Percentiles rank a stretch among this genome's conserved stretches.
phyloP scores from a whole-genome alignment of 2,113 vertebrate genomes.

The Catagonus wagneri region DNA sequence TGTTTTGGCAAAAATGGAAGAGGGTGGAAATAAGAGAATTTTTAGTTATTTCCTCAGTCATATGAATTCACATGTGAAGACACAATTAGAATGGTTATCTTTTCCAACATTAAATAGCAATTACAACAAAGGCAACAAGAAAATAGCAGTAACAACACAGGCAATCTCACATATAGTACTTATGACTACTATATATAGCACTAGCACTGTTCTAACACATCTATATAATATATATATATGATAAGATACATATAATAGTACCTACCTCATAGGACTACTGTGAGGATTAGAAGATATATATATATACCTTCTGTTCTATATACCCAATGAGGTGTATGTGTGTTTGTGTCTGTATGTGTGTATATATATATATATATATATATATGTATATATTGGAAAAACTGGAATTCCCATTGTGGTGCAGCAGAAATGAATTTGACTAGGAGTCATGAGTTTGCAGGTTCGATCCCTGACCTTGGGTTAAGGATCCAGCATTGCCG shows the following conservation, averaged over 20 bases:
- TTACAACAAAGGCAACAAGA: neutral
- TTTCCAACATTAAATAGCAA: neutral
- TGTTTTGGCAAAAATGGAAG: constrained; percentile 20
- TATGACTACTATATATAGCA: too few species aligned
- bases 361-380: too few species aligned
- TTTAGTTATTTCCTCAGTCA: constrained; percentile 1
- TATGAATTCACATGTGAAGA: neutral
- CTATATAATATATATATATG: neutral
- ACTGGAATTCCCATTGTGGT: too few species aligned
- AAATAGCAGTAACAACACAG: neutral
- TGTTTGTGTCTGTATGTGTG: neutral
- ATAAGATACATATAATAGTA: neutral
- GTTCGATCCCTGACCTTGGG: too few species aligned
- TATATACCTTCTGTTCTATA: neutral
- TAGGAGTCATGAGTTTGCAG: too few species aligned
- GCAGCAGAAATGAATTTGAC: too few species aligned
- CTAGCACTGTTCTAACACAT: neutral
- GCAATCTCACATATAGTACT: neutral
- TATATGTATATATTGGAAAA: too few species aligned
- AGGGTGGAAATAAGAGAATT: constrained; percentile 3
- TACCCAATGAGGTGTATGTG: neutral
- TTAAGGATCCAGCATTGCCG: too few species aligned
- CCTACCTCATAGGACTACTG: neutral
- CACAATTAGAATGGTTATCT: neutral
- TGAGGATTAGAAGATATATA: neutral